Evolutionary conservation across 2,113 vertebrate genomes (phyloP).

Genomic region (Nycticebus coucang): DNA sequence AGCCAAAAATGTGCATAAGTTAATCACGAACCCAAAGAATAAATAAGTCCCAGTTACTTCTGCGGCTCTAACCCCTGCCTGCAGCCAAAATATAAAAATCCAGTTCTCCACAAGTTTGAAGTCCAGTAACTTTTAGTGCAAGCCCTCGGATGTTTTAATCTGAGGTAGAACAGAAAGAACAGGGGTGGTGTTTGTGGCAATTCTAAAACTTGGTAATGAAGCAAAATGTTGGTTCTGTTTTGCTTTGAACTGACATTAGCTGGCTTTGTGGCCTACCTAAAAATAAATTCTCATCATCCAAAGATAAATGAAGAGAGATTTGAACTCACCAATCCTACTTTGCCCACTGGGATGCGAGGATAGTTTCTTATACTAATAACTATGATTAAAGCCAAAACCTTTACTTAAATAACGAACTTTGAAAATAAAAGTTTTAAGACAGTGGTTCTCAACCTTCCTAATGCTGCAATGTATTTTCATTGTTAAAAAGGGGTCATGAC

Average conservation of each 20-base stretch:
- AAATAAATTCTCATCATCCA: constrained; percentile 16
- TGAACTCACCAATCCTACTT: neutral
- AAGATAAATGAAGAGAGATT: neutral
- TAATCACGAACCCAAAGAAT: constrained; percentile 21
- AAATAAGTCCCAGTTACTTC: neutral
- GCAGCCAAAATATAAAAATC: neutral
- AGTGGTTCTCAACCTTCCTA: too few species aligned
- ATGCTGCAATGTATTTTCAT: too few species aligned
- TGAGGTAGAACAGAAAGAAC: neutral
- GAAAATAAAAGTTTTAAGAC: constrained; percentile 24
- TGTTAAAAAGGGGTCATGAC: too few species aligned
- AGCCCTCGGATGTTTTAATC: neutral
- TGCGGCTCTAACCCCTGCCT: neutral
- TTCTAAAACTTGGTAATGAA: neutral
- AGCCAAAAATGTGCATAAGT: constrained; percentile 5
- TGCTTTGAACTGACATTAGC: neutral
- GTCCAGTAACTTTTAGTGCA: neutral
- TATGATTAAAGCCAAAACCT: neutral
- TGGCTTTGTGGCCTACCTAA: constrained; percentile 5
- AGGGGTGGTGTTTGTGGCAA: neutral
- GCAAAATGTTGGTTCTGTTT: neutral
- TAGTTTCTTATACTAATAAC: neutral
- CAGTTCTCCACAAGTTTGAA: neutral
- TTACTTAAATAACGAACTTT: neutral
- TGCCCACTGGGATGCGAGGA: neutral